Base-by-base conservation (phyloP, 1,140 invertebrate species). In the Tribolium madens region DNA sequence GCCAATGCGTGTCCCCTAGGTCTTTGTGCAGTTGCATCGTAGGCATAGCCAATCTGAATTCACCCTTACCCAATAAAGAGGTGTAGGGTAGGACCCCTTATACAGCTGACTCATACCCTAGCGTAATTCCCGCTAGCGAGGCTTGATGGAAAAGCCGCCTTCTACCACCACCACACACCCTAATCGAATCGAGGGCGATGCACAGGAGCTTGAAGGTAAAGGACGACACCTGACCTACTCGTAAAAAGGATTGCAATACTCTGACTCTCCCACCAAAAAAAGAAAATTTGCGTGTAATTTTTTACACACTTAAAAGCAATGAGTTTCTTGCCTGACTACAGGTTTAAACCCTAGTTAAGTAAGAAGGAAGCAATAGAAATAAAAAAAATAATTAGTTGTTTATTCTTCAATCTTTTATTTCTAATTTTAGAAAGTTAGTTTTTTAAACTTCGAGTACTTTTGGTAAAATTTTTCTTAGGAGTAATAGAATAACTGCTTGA, bases 31-130 rank as follows among this genome's bases (percentile, higher is more conserved):
- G 81, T 83, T 83, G 83, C 81, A 84, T 71, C 78, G 80, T 78
- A 76, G 82, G 75, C 77, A 83, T 83, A 81, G 83, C 83, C 81
- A 84, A 85, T 84, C 83, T 80, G 80, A 79, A 82, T 76, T 78
- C 84, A 84, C 84, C 84, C 84, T 86, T 84, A 83, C 82, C 77
- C 84, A 84, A 86, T 86, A 84, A 84, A 84, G 84, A 82, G 84
- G 82, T 83, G 81, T 82, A 82, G 84, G 82, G 82, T 80, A 81
- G 77, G 79, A 80, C 79, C 82, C 81, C 82, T 81, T 75, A 75
- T 79, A 79, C 79, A 80, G 84, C 82, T 85, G 84, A 85, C 80
- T 85, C 84, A 85, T 85, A 80, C 70, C 17, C 70, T 52, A 48
- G 52, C 73, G 73, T 75, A 73, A 73, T 73, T 73, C 72, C 72